These are phyloP conservation scores for Oscheius myriophilus DNA, from an alignment of 2,888 invertebrate genomes.

Conservation along the genomic window DNA sequence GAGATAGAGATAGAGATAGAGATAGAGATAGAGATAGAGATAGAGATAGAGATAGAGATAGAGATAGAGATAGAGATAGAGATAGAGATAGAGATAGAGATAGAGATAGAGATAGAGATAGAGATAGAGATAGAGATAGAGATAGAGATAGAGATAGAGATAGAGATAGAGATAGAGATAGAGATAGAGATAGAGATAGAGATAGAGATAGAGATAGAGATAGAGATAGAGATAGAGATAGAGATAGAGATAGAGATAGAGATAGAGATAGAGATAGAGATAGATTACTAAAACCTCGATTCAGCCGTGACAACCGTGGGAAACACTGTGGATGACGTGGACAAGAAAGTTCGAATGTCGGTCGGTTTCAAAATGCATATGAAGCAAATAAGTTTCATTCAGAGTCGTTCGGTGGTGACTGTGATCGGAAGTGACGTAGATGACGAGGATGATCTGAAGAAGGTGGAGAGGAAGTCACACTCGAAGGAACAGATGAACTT, in stretches of 20 bases:
- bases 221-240: not conserved
- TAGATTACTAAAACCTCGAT: too few relatives aligned
- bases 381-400: too few relatives aligned
- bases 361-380: too few relatives aligned
- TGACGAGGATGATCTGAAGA: conserved; percentile 17
- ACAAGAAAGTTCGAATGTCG: conserved; percentile 5
- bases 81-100: too few relatives aligned
- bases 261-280: too few relatives aligned
- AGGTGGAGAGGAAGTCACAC: conserved; percentile 17
- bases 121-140: too few relatives aligned
- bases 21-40: too few relatives aligned
- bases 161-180: not conserved
- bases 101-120: not conserved
- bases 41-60: too few relatives aligned
- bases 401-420: conserved; percentile 8
- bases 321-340: conserved; percentile 10
- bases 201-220: too few relatives aligned
- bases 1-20: not conserved
- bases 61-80: not conserved
- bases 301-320: not conserved
- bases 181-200: too few relatives aligned
- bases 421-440: conserved; percentile 25
- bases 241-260: too few relatives aligned
- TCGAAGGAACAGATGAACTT: conserved; percentile 22
- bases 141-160: too few relatives aligned